Conservation (phyloP, 1,140 invertebrate species). For the Eumeta japonica region DNA sequence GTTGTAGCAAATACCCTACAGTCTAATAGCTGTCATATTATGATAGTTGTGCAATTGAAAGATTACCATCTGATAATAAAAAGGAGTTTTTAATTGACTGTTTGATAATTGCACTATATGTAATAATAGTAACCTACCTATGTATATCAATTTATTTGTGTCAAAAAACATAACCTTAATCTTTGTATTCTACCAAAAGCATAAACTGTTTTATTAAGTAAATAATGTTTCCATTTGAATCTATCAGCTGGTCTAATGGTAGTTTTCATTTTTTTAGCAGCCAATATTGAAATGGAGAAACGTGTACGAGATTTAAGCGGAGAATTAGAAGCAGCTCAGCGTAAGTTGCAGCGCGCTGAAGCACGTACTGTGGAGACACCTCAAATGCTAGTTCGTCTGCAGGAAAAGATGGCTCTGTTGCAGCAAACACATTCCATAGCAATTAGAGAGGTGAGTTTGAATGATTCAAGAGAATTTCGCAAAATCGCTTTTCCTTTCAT, state of each 20-base stretch:
- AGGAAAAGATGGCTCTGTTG: conserved; percentile 69
- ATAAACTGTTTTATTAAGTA: too few relatives aligned
- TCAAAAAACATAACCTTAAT: too few relatives aligned
- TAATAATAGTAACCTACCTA: too few relatives aligned
- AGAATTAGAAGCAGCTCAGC: conserved; percentile 65
- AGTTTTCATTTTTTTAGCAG: conserved; percentile 17
- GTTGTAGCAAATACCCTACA: neutral
- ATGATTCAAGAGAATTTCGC: neutral
- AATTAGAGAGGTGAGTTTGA: conserved; percentile 58
- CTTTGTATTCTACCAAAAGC: too few relatives aligned
- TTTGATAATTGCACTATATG: too few relatives aligned
- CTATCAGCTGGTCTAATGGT: too few relatives aligned
- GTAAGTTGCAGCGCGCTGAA: conserved; percentile 63
- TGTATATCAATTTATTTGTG: too few relatives aligned
- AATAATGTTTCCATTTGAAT: too few relatives aligned
- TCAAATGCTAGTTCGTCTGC: conserved; percentile 64
- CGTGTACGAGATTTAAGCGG: conserved; percentile 58
- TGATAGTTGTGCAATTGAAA: neutral
- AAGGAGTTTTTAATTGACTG: too few relatives aligned
- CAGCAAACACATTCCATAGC: conserved; percentile 70
- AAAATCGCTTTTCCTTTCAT: neutral
- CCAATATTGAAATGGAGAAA: conserved; percentile 44
- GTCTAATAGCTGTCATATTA: neutral
- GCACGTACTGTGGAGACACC: conserved; percentile 57
- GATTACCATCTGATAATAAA: neutral